Evolutionary conservation across 2,797 vertebrate genomes (phyloP), one percentile per base, ranked within the genome.

Genomic region (Liparis tanakae): DNA sequence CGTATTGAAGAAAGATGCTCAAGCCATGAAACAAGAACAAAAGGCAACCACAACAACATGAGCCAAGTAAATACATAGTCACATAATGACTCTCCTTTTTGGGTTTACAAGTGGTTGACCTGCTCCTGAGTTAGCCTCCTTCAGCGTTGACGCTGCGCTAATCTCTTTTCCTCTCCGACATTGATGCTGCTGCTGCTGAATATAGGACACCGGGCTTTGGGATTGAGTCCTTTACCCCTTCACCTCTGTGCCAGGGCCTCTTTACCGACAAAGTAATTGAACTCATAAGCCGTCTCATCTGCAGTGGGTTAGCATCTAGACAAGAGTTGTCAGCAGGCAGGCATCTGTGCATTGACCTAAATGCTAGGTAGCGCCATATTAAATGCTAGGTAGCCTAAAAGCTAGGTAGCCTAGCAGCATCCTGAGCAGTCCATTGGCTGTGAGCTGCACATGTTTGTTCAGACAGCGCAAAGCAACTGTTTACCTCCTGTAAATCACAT

Each of bases 11-110:
- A 9, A 25, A 22, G 30, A 73, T 60, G 67, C 60, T 66, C 39
- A 82, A 70, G 57, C 39, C 30, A 43, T 36, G 39, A 84, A 78
- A 82, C 44, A 41, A 83, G 34, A 17, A 59, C 37, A 59, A 50
- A 76, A 53, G 25, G 20, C 43, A 17, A 71, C 20, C 74, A 63
- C n/a, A 61, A 64, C 34, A 57, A 72, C 73, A 18, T 1, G 18
- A 66, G 59, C 64, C 57, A 67, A 61, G 57, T 7, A 5, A 78
- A 79, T 39, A 39, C 10, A 39, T 34, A 56, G 65, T 77, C 48
- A 17, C 41, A 80, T 88, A 79, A 92, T 92, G 82, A 85, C 88
- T 92, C 87, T 86, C 64, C 55, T 72, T 90, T 89, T 85, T 81
- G 80, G 67, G n/a, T n/a, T 75, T 88, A 81, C 77, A 89, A 89